Base-by-base conservation (phyloP, 92 coral and sea anemone genomes). In the Zoanthus solanderi region DNA sequence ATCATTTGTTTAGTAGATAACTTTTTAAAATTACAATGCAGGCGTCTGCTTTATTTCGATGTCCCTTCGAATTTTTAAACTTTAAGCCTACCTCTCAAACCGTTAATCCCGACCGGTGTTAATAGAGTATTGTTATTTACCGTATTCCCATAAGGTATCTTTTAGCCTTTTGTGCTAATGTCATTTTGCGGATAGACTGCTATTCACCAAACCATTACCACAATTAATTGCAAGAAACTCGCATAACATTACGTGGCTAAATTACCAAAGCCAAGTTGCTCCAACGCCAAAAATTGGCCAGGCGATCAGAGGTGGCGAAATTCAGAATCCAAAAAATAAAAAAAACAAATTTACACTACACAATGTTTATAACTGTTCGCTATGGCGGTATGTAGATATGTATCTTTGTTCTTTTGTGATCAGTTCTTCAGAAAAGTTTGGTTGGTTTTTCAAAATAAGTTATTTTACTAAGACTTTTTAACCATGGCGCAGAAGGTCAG, bases 331-430 rank as follows among this genome's bases (percentile, higher is more conserved):
- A 63, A 63, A 63, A 0, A 18, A 3, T 9, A 9, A 17, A 29
- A 17, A 14, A 45, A 75, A 56, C 32, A 45, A 75, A 56, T 14
- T 56, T 13, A 15, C 53, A 37, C 2, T 37, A 37, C 18, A 32
- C 29, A 18, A 97, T 97, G 99, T 97, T 97, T 72, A 94, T 97
- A 75, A 97, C 95, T 0, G 97, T 97, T 14, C 93, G 92, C 82
- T 97, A 72, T 86, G 99, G 99, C 84, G 99, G 99, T 97, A 89
- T 47, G 96, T 54, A n/a, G 50, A 7, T 12, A 3, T 9, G 30
- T 18, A 12, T 17, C 56, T 56, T 78, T 71, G 9, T 28, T 67
- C 45, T 69, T 8, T 6, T 15, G 77, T 73, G 66, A 28, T 56
- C 11, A 29, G 16, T 23, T 71, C 63, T 74, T 60, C 46, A 54